Conservation (phyloP, 2,888 invertebrate species). For the Lasioglossum villosulum region DNA sequence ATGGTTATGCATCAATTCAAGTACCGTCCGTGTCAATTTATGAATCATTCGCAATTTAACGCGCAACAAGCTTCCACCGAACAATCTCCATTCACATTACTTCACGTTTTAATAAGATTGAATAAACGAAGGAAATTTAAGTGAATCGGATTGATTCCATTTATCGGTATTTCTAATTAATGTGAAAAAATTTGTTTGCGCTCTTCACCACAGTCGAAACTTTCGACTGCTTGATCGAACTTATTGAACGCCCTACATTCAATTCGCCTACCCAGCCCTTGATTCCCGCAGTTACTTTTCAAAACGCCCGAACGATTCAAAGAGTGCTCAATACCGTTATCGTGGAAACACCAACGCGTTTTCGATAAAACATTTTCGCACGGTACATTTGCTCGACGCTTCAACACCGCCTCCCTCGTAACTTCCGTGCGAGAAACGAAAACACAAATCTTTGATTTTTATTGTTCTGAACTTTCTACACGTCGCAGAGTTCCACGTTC, state of each 20-base stretch:
- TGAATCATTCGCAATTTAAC: neutral
- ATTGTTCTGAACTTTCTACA: neutral
- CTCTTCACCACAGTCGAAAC: neutral
- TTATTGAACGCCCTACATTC: slow-evolving; percentile 9
- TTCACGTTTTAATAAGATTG: neutral
- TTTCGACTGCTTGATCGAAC: neutral
- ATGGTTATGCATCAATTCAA: neutral
- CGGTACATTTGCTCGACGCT: slow-evolving; percentile 33
- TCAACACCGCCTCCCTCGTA: slow-evolving; percentile 21
- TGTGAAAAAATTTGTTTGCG: neutral
- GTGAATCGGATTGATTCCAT: neutral
- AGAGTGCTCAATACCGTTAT: slow-evolving; percentile 25
- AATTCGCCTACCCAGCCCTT: neutral
- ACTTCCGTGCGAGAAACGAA: neutral
- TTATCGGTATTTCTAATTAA: neutral
- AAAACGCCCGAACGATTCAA: slow-evolving; percentile 23
- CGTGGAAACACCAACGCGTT: slow-evolving; percentile 10
- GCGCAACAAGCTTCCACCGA: neutral
- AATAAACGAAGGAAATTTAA: neutral
- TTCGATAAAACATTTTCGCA: slow-evolving; percentile 32
- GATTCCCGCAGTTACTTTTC: slow-evolving; percentile 15
- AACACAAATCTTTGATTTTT: neutral
- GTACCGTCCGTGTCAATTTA: neutral
- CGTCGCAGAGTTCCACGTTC: neutral
- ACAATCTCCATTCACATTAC: neutral